These are phyloP conservation scores for Aphyosemion australe DNA, from an alignment of 2,113 vertebrate genomes.

Conservation along the genomic window DNA sequence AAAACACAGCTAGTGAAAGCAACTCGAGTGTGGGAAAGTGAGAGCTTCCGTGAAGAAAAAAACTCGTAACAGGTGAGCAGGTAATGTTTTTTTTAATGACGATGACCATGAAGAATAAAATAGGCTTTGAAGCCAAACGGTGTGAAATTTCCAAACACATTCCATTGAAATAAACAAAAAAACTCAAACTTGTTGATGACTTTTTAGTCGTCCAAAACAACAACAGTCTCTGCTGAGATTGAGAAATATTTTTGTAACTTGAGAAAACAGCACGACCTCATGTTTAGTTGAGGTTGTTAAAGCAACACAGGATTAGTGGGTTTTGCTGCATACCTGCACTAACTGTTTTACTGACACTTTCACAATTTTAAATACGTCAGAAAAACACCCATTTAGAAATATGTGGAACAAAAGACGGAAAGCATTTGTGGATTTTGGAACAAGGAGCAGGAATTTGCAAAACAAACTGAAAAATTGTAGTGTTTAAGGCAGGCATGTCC, in stretches of 20 bases:
- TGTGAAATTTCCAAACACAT: background rate
- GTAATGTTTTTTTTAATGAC: background rate
- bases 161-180: no score
- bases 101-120: no score
- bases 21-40: background rate
- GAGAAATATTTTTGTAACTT: background rate
- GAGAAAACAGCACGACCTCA: background rate
- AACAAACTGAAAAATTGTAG: no score
- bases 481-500: no score
- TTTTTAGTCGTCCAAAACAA: no score
- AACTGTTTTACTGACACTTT: background rate
- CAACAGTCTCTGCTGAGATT: background rate
- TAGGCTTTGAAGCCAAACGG: background rate
- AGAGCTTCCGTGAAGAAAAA: background rate
- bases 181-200: no score
- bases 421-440: no score
- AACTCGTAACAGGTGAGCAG: background rate
- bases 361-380: background rate
- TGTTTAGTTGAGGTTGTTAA: background rate
- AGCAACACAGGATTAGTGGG: background rate
- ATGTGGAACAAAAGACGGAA: no score
- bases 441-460: no score
- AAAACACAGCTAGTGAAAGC: fast-evolving
- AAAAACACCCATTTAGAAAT: background rate
- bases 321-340: background rate